Evolutionary conservation across 2,888 invertebrate genomes (phyloP).

Genomic region (Nomada fucata): DNA sequence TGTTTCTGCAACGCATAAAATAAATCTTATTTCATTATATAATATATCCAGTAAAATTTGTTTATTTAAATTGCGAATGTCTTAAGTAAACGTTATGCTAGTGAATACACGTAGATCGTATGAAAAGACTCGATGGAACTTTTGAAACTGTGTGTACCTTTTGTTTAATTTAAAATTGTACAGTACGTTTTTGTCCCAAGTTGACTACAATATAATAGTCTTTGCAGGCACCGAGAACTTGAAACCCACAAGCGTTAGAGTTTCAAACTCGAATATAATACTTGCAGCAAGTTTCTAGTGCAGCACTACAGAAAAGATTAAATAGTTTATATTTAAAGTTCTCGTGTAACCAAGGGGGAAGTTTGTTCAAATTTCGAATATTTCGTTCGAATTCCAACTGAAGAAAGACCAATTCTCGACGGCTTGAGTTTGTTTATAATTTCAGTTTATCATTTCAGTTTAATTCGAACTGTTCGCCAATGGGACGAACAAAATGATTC

Average conservation of each 20-base stretch:
- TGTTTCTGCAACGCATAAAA: too few relatives aligned
- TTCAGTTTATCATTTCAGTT: neutral
- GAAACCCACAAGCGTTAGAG: neutral
- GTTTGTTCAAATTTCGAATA: neutral
- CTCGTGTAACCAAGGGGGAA: neutral
- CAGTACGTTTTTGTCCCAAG: neutral
- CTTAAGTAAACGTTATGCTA: too few relatives aligned
- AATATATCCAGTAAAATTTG: too few relatives aligned
- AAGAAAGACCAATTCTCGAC: neutral
- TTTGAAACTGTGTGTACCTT: too few relatives aligned
- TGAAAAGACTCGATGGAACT: too few relatives aligned
- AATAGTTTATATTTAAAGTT: neutral
- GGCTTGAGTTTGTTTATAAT: neutral
- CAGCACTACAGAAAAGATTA: neutral
- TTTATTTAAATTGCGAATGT: too few relatives aligned
- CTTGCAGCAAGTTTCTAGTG: conserved; percentile 19
- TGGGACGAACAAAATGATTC: too few relatives aligned
- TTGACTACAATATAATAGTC: conserved; percentile 3
- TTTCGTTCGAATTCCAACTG: conserved; percentile 1
- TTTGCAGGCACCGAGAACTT: conserved; percentile 4
- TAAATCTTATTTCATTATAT: neutral
- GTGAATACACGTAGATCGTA: too few relatives aligned
- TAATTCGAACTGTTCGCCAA: too few relatives aligned
- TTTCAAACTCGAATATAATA: conserved; percentile 9
- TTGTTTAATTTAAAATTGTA: neutral